Evolutionary conservation across 2,113 vertebrate genomes (phyloP), one percentile per base, ranked within the genome.

Genomic region (Cathartes aura): DNA sequence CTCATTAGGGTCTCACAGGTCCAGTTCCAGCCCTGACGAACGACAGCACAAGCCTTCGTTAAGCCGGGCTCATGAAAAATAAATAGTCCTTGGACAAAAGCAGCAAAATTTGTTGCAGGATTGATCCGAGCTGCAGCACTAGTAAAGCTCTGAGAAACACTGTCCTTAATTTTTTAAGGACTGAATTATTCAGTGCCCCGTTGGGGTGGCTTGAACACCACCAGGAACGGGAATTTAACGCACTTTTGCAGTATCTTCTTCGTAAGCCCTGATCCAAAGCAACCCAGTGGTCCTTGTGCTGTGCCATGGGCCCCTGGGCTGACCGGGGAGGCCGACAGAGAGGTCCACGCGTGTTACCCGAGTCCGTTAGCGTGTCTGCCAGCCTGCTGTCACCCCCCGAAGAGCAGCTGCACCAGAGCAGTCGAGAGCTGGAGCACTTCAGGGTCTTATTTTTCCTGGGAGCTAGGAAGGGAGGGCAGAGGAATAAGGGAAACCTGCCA

Each of bases 311-410:
- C 2, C 4, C 7, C 34, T 22, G 60, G 53, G 42, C 48, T 45
- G 48, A 5, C 4, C 1, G 1, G 13, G 40, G 30, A 32, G 47
- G 36, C 3, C 53, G 53, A 26, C 11, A 2, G 29, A n/a, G 47
- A 34, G 76, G 29, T 87, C 82, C 15, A 1, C 5, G 19, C 3
- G 1, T 0, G 1, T 47, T 4, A 30, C 30, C 27, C 2, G 0
- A 7, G 30, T 5, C 32, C 13, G 0, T 52, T 12, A 38, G 15
- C 0, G 0, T 9, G 14, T 36, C 73, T 26, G 9, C 15, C 45
- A 20, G 6, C 36, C 43, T 30, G n/a, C 50, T 19, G 15, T 7
- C 52, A 53, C 15, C 26, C 32, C 15, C 8, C 23, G 4, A 8
- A 16, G 21, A 60, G 30, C 43, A 27, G 27, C 45, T 24, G 8